These are phyloP conservation scores for Silurus glanis DNA, from an alignment of 2,113 vertebrate genomes.

Conservation along the genomic window DNA sequence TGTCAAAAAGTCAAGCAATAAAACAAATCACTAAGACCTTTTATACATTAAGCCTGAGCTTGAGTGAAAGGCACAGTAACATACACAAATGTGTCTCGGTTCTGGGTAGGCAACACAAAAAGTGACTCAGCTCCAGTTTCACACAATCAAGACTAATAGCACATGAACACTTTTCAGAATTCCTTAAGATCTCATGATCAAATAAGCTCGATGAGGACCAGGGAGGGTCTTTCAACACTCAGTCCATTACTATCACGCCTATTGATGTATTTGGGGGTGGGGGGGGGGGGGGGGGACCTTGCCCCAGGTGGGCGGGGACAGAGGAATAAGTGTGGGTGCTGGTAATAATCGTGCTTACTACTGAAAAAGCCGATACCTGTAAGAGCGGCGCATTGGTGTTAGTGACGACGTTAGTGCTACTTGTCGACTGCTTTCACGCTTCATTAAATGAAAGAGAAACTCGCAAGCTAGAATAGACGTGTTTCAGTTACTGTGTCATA, in stretches of 20 bases:
- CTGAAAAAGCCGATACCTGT: not conserved
- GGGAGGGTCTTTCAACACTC: too few species aligned
- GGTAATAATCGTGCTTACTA: not conserved
- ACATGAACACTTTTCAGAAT: not conserved
- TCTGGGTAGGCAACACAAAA: not conserved
- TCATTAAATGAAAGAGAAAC: not conserved
- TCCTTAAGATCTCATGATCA: not conserved
- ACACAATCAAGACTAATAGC: not conserved
- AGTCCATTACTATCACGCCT: not conserved
- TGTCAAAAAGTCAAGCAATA: not conserved
- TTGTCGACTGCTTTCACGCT: not conserved
- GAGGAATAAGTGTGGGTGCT: not conserved
- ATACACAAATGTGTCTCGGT: not conserved
- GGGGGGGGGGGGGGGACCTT: not conserved
- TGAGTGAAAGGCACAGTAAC: not conserved
- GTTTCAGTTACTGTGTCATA: conserved; percentile 9
- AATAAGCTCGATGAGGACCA: not conserved
- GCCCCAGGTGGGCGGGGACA: too few species aligned
- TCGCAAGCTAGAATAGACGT: not conserved
- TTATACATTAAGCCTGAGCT: too few species aligned
- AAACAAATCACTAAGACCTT: too few species aligned
- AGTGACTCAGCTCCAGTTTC: not conserved
- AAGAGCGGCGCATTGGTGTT: not conserved
- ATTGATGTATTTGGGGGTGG: not conserved
- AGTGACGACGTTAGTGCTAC: not conserved